These are phyloP conservation scores for Rhynchomys soricoides DNA, from an alignment of 2,113 vertebrate species.

Conservation along the genomic window DNA sequence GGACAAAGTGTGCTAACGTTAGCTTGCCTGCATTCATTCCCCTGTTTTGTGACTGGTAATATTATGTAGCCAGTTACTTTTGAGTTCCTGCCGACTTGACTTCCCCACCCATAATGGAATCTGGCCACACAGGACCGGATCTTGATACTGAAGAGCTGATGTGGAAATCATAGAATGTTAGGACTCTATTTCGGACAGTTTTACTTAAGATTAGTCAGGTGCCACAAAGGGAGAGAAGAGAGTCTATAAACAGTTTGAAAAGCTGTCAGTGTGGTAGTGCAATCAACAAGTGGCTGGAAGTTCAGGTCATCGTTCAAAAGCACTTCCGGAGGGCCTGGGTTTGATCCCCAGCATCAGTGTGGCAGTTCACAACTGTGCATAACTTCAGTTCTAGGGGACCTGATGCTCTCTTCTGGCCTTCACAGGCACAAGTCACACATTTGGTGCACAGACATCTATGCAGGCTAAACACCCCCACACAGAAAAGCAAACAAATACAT, in stretches of 20 bases:
- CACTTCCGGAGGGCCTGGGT: not conserved
- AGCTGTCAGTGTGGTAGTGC: not conserved
- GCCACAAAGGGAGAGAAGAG: not conserved
- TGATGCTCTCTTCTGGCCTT: not conserved
- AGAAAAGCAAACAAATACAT: not conserved
- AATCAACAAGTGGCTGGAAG: not conserved
- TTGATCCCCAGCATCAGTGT: not conserved
- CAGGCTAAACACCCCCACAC: not conserved
- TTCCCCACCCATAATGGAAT: not conserved
- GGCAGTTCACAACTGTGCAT: not conserved
- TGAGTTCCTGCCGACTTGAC: not conserved
- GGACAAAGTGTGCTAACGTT: not conserved
- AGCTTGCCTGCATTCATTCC: not conserved
- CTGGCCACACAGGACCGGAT: not conserved
- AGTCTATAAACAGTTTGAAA: not conserved
- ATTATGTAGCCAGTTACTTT: not conserved
- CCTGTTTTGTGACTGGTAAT: not conserved
- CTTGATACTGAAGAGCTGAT: not conserved
- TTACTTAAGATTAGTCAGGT: not conserved
- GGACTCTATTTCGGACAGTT: not conserved
- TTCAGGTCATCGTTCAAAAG: not conserved
- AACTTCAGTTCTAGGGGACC: not conserved
- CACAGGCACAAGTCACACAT: not conserved
- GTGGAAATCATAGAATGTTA: not conserved
- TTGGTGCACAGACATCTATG: not conserved